phyloP scores from a whole-genome alignment of 2,797 vertebrate genomes.

The Telmatherina bonti region DNA sequence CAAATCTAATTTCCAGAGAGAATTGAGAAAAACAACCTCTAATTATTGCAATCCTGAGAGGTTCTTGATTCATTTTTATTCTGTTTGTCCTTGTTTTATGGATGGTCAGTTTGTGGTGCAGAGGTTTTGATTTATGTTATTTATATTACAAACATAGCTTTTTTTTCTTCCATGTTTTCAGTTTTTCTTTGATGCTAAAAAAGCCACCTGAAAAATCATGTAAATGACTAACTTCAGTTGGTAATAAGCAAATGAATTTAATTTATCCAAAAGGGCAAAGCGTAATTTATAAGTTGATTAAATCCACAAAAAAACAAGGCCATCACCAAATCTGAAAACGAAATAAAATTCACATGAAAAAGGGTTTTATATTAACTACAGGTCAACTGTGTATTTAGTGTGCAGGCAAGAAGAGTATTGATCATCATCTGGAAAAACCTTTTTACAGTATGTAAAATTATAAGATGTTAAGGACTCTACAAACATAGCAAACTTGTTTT shows the following conservation, averaged over 20 bases:
- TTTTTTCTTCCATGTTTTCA: background rate
- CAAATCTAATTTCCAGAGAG: background rate
- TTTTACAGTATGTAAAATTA: background rate
- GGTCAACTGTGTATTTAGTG: background rate
- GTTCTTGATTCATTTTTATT: background rate
- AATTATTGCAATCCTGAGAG: background rate
- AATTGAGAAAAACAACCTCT: background rate
- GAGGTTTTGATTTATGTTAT: background rate
- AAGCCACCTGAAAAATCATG: background rate
- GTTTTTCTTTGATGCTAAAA: background rate
- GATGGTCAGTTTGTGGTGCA: background rate
- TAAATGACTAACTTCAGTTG: background rate
- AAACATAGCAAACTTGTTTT: conserved; percentile 20
- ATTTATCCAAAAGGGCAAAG: background rate
- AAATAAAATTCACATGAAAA: background rate
- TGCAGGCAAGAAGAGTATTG: background rate
- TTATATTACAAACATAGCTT: background rate
- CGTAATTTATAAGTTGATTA: background rate
- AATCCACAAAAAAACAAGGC: background rate
- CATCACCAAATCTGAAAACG: background rate
- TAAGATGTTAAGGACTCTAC: conserved; percentile 4
- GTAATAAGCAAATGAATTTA: background rate
- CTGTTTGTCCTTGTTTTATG: background rate
- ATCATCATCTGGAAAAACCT: background rate
- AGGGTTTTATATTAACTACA: background rate